A percentile compares a stretch with the other conserved stretches of the same genome.
These are phyloP conservation scores for Sinosuthora webbiana DNA, from an alignment of 2,113 vertebrate species.

Conservation along the genomic window DNA sequence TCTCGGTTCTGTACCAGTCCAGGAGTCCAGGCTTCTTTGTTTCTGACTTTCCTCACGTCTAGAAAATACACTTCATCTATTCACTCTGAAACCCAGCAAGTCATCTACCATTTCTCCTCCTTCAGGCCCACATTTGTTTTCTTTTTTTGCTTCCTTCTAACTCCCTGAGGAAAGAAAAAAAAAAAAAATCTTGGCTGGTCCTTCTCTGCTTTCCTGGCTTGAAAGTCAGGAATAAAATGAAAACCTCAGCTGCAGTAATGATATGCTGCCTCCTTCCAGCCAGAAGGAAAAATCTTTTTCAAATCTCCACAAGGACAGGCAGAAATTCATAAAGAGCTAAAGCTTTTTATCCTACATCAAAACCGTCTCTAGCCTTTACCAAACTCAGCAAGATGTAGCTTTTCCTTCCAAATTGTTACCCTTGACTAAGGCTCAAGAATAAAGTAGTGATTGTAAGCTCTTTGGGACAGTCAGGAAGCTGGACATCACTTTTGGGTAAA, in stretches of 20 bases:
- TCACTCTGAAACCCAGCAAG: background rate
- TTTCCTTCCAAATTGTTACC: background rate
- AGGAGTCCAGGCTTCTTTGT: background rate
- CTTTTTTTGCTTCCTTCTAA: background rate
- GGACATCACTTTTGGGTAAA: background rate
- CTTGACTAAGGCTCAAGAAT: background rate
- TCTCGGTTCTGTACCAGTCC: background rate
- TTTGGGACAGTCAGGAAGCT: background rate
- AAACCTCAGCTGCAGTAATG: background rate
- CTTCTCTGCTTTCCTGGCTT: background rate
- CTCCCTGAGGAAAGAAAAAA: background rate
- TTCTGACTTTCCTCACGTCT: background rate
- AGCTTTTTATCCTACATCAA: background rate
- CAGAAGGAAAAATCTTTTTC: background rate
- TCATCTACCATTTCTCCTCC: background rate
- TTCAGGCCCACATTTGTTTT: background rate
- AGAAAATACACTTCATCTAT: background rate
- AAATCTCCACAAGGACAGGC: background rate
- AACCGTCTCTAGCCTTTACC: background rate
- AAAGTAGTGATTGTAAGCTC: background rate
- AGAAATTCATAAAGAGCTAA: background rate
- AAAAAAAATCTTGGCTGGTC: background rate
- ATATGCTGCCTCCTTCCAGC: background rate
- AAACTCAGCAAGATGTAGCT: background rate
- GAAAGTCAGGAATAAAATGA: background rate